Evolutionary conservation across 2,888 invertebrate species (phyloP), one percentile per base, ranked within the genome.

Genomic region (Clostera curtula): DNA sequence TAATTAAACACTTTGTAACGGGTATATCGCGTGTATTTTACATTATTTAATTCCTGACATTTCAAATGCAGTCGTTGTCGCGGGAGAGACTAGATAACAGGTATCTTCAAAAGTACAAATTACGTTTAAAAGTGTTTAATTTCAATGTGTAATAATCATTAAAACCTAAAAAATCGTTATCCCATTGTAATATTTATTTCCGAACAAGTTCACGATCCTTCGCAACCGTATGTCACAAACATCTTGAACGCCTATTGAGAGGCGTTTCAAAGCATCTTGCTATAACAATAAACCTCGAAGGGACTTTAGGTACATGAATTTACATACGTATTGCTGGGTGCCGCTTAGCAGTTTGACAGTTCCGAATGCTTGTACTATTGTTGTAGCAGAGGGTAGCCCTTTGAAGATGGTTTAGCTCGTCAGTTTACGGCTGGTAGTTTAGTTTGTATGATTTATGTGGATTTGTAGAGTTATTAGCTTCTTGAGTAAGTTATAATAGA

Each of bases 251-350:
- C 58, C 59, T 65, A 62, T 56, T 52, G 64, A 60, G 55, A 58
- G 63, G 57, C 64, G 57, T 68, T 65, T 68, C 54, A 64, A 69
- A 68, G 65, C 70, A 60, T 69, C 68, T 65, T 61, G 66, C 69
- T 65, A 75, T 76, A 76, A 82, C 80, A 80, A 79, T 82, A 80
- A 79, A 76, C 63, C 51, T 59, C 54, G 53, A 55, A 61, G 60
- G 55, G 57, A 52, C 49, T 56, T n/a, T n/a, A n/a, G n/a, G 48
- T 40, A 44, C 64, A 44, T 63, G n/a, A n/a, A 80, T 82, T 80
- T 68, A 64, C 76, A 80, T 80, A 73, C 59, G 64, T 62, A 76
- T 71, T 63, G 62, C 62, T 42, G 56, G 59, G 56, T 53, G 43
- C 22, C 25, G 24, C 56, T 65, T 56, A 66, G 75, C 69, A 74